phyloP scores from a whole-genome alignment of 2,888 invertebrate species.

The Euclidia mi region DNA sequence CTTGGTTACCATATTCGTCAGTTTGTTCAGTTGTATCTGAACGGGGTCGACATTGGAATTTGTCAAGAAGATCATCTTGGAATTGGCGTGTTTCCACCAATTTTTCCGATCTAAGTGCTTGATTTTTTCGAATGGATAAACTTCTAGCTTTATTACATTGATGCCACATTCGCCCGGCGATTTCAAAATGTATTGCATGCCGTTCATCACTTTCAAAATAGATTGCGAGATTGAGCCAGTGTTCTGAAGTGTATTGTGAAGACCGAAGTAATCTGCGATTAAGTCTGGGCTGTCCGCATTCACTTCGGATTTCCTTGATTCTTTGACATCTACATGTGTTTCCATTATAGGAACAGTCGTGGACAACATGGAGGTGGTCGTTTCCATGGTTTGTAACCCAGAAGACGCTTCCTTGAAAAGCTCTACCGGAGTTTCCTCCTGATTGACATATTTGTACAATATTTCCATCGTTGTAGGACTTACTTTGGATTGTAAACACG shows the following conservation, averaged over 20 bases:
- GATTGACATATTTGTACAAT: too few species aligned
- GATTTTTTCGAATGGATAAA: constrained; percentile 27
- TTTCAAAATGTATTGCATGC: constrained; percentile 39
- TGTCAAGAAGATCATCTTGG: constrained; percentile 9
- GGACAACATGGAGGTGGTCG: constrained; percentile 49
- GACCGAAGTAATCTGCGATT: constrained; percentile 50
- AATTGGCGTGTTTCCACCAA: background rate
- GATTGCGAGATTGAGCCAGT: constrained; percentile 52
- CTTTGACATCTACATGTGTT: constrained; percentile 36
- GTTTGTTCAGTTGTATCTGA: too few species aligned
- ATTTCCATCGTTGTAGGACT: constrained; percentile 17
- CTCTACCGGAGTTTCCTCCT: too few species aligned
- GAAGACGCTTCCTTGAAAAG: too few species aligned
- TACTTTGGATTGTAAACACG: constrained; percentile 53
- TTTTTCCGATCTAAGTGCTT: background rate
- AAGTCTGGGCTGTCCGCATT: constrained; percentile 30
- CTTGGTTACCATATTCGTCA: too few species aligned
- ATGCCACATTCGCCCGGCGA: constrained; percentile 44
- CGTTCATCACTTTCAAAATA: constrained; percentile 50
- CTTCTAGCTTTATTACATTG: constrained; percentile 45
- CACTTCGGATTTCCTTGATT: constrained; percentile 21
- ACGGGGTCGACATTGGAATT: too few species aligned
- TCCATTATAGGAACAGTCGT: constrained; percentile 49
- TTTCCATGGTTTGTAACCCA: background rate
- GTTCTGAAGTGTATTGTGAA: constrained; percentile 47